A percentile compares a stretch with the other conserved stretches of the same genome.
Conservation (phyloP, 1,140 invertebrate species). For the Sycobia sp. region DNA sequence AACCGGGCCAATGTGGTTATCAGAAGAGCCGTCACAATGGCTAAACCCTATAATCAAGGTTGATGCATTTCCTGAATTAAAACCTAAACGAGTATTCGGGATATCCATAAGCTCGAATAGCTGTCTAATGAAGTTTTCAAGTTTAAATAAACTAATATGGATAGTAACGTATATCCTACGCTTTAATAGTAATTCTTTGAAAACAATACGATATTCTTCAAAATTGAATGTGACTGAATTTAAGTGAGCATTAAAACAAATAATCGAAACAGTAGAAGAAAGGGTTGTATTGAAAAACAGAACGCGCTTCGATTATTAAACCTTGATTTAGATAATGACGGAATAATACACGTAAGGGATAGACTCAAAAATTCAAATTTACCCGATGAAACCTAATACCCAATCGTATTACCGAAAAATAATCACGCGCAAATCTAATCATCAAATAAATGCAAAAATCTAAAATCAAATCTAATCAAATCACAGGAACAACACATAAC, state of each 20-base stretch:
- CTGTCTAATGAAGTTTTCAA: background rate
- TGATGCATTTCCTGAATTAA: background rate
- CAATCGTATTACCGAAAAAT: constrained; percentile 25
- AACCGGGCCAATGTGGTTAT: constrained; percentile 16
- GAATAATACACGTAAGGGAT: background rate
- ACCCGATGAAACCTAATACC: background rate
- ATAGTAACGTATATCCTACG: background rate
- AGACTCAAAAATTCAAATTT: background rate
- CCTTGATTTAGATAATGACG: background rate
- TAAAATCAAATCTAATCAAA: too few species aligned
- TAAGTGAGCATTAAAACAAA: background rate
- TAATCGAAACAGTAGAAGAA: background rate
- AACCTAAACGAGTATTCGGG: background rate
- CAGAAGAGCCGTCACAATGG: background rate
- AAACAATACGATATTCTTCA: background rate
- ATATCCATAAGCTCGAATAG: background rate
- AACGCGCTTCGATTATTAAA: background rate
- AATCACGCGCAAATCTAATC: constrained; percentile 36
- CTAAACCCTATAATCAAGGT: background rate
- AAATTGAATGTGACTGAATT: background rate
- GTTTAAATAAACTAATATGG: background rate
- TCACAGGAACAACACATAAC: constrained; percentile 31
- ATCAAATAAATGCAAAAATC: too few species aligned
- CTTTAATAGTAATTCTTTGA: background rate
- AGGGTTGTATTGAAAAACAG: too few species aligned